Evolutionary conservation across 2,113 vertebrate genomes (phyloP).

Genomic region (Trogon melanurus): DNA sequence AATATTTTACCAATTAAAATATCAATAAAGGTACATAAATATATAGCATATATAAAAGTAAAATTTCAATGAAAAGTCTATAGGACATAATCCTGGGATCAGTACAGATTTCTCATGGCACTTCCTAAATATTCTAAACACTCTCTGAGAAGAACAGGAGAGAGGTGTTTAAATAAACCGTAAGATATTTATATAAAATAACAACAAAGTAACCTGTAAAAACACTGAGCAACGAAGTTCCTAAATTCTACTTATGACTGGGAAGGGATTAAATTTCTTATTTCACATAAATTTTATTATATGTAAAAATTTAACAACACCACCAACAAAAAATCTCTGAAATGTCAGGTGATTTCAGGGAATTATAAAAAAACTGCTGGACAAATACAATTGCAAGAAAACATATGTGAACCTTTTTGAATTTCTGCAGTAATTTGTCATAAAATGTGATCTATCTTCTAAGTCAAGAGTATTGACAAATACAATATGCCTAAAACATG

Average conservation of each 20-base stretch:
- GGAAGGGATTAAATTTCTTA: background rate
- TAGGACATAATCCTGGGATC: background rate
- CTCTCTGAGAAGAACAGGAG: background rate
- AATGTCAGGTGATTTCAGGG: background rate
- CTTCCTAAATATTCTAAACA: background rate
- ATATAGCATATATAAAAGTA: background rate
- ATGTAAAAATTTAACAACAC: background rate
- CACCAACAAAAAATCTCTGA: background rate
- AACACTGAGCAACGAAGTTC: background rate
- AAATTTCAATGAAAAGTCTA: background rate
- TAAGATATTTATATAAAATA: background rate
- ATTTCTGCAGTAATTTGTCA: background rate
- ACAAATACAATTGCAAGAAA: background rate
- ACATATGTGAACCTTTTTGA: background rate
- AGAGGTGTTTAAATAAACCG: background rate
- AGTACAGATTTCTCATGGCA: background rate
- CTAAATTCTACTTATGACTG: background rate
- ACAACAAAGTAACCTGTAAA: background rate
- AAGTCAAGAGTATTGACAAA: too few relatives aligned
- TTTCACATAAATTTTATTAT: background rate
- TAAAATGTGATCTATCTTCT: too few relatives aligned
- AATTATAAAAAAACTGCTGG: background rate
- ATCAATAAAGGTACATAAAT: background rate
- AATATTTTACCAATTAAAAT: background rate
- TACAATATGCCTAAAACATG: too few relatives aligned